Base-by-base conservation (phyloP, 2,113 vertebrate species). In the Takifugu bimaculatus region DNA sequence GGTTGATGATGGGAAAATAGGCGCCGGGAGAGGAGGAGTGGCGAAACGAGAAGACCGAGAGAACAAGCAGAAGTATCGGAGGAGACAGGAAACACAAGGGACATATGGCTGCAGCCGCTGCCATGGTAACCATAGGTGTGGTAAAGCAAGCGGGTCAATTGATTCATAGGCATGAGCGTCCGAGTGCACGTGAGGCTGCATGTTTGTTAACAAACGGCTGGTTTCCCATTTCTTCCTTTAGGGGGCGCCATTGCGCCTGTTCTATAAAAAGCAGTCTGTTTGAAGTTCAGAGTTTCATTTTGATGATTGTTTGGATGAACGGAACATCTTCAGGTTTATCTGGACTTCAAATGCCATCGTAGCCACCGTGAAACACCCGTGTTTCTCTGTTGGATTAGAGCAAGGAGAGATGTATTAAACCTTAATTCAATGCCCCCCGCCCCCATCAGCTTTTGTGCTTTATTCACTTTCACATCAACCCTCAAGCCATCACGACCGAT, bases 111-210 rank as follows among this genome's bases (percentile, higher is more conserved):
- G 62, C 57, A 50, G 54, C 58, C 65, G 86, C 82, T 86, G 53
- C 78, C 65, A 72, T 70, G 75, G 78, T 43, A 70, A 88, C 80
- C 47, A 2, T 57, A 79, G 79, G 85, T 83, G 79, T 84, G 81
- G 77, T 72, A 55, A 81, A 76, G 72, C 79, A 64, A 76, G 72
- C 79, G 64, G 80, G 78, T 84, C 78, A 82, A 74, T 72, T 52
- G 64, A 68, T 74, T 62, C 68, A 63, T 2, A 7, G 26, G 65
- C 26, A 48, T 6, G 52, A 60, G 27, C 62, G 10, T 2, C 60
- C 51, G 49, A 68, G 64, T 70, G 48, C 65, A 26, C 58, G 35
- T 9, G 35, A 39, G 35, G 5, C 11, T 39, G 4, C 29, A 4
- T 4, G 4, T 32, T 32, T 32, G 29, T 32, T 32, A 32, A 32